Evolutionary conservation across 1,140 invertebrate species (phyloP).

Genomic region (Eupristina koningsbergeri): DNA sequence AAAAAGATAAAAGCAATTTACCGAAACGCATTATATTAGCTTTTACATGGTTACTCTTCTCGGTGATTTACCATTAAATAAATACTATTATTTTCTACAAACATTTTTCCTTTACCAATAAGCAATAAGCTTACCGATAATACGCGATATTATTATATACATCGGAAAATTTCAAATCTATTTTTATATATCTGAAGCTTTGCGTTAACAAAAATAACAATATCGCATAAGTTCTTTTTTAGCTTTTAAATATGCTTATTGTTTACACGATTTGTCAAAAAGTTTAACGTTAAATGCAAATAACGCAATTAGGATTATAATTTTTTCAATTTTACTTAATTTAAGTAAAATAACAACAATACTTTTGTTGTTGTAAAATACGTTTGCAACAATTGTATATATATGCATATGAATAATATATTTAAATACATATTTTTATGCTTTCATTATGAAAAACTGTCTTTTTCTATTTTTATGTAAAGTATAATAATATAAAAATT

Average conservation of each 20-base stretch:
- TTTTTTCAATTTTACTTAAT: background rate
- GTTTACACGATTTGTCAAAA: too few relatives aligned
- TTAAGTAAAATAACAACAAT: background rate
- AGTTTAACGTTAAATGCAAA: too few relatives aligned
- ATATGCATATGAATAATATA: too few relatives aligned
- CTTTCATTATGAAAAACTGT: background rate
- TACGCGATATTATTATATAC: background rate
- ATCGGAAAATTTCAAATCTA: background rate
- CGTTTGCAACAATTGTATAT: background rate
- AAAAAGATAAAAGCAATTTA: too few relatives aligned
- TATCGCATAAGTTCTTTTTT: too few relatives aligned
- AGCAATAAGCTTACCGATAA: background rate
- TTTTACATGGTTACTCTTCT: background rate
- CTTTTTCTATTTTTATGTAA: too few relatives aligned
- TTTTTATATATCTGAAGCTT: background rate
- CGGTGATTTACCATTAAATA: background rate
- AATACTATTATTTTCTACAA: background rate
- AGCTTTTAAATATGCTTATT: too few relatives aligned
- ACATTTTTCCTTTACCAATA: background rate
- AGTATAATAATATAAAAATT: too few relatives aligned
- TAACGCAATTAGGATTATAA: background rate
- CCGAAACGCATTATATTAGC: background rate
- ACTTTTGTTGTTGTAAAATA: background rate
- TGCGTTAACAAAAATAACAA: background rate
- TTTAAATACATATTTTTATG: background rate